Evolutionary conservation across 1,140 invertebrate species (phyloP).

Genomic region (Brachionus calyciflorus): DNA sequence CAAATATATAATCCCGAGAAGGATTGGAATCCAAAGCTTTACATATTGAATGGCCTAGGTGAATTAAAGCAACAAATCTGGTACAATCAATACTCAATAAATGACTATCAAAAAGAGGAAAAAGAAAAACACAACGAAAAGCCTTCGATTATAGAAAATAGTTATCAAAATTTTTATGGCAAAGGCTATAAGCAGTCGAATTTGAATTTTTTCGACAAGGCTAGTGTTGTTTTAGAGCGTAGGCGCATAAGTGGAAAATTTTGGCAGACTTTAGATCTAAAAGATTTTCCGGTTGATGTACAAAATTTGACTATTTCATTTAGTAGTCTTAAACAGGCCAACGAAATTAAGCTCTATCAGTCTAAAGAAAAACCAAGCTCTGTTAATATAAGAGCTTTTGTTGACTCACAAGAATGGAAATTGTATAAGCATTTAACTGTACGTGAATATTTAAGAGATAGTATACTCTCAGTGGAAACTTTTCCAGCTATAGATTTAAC

Average conservation of each 20-base stretch:
- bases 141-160: slow-evolving; percentile 9
- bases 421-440: slow-evolving; percentile 23
- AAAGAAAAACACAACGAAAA: slow-evolving; percentile 36
- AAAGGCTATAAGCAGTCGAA: not conserved
- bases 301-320: slow-evolving; percentile 35
- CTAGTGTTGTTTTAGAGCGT: slow-evolving; percentile 17
- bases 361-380: not conserved
- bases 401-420: slow-evolving; percentile 40
- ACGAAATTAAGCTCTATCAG: not conserved
- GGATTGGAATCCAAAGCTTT: slow-evolving; percentile 8
- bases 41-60: not conserved
- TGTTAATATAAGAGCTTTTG: slow-evolving; percentile 25
- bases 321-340: not conserved
- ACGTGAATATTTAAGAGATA: not conserved
- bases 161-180: not conserved
- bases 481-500: not conserved
- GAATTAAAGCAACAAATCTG: slow-evolving; percentile 37
- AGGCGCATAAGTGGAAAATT: slow-evolving; percentile 29
- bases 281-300: slow-evolving; percentile 34
- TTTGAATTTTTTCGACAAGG: slow-evolving; percentile 2
- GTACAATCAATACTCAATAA: slow-evolving; percentile 20
- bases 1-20: slow-evolving; percentile 9
- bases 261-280: slow-evolving; percentile 22
- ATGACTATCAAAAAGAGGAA: not conserved
- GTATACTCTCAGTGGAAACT: not conserved